Percentiles rank a stretch among this genome's conserved stretches.
These are phyloP conservation scores for Choloepus didactylus DNA, from an alignment of 2,797 vertebrate species.

Conservation along the genomic window DNA sequence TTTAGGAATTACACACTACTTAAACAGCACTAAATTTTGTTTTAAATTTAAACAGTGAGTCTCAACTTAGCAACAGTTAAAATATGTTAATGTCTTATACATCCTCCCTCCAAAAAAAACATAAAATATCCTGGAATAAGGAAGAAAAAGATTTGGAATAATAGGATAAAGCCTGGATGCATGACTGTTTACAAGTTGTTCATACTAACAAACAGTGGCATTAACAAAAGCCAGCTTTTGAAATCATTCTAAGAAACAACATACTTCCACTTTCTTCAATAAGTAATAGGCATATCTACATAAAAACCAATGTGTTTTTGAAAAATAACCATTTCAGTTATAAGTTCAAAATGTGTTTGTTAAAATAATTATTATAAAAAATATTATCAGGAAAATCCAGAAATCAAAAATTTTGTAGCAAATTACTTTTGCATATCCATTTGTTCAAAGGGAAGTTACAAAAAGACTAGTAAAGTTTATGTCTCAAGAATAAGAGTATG, in stretches of 20 bases:
- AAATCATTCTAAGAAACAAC: slow-evolving; percentile 36
- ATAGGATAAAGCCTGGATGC: neutral
- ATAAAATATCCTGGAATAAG: neutral
- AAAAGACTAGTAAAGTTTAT: slow-evolving; percentile 9
- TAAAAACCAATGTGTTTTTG: neutral
- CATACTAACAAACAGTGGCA: slow-evolving; percentile 27
- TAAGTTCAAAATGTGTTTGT: slow-evolving; percentile 25
- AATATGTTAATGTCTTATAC: neutral
- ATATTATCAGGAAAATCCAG: slow-evolving; percentile 18
- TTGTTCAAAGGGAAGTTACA: slow-evolving; percentile 42
- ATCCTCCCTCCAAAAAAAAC: neutral
- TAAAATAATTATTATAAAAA: neutral
- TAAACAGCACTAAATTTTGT: slow-evolving; percentile 50
- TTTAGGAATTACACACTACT: slow-evolving; percentile 66
- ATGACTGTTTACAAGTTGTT: slow-evolving; percentile 6
- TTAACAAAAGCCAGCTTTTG: slow-evolving; percentile 56
- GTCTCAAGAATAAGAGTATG: slow-evolving; percentile 2
- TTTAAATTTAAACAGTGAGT: slow-evolving; percentile 55
- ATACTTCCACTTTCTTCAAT: slow-evolving; percentile 17
- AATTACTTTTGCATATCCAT: slow-evolving; percentile 39
- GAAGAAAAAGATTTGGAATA: slow-evolving; percentile 45
- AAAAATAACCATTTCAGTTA: slow-evolving; percentile 29
- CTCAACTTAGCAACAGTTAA: slow-evolving; percentile 61
- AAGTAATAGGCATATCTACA: neutral
- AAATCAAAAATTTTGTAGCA: slow-evolving; percentile 35